phyloP scores from a whole-genome alignment of 2,113 vertebrate genomes.

The Albula goreensis region DNA sequence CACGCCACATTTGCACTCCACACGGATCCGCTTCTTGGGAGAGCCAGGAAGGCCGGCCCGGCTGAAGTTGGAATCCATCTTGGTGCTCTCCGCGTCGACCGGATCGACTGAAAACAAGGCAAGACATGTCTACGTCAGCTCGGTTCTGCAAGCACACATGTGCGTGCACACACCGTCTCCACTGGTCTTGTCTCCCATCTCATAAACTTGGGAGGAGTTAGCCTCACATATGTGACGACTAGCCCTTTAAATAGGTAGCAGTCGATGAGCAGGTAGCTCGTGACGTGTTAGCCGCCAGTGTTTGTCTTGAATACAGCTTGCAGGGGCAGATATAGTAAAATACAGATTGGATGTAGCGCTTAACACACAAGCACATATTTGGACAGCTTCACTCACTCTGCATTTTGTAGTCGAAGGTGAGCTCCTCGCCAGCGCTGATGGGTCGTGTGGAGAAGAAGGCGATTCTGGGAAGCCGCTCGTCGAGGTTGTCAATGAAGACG shows the following conservation, averaged over 20 bases:
- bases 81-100: conserved; percentile 83
- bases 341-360: no score
- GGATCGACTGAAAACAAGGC: conserved; percentile 75
- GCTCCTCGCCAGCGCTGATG: conserved; percentile 85
- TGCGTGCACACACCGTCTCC: no score
- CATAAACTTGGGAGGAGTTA: no score
- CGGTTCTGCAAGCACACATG: not conserved
- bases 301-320: no score
- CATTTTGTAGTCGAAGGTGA: conserved; percentile 96
- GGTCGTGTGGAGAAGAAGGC: conserved; percentile 83
- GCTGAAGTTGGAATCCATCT: conserved; percentile 86
- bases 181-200: no score
- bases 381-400: conserved; percentile 69
- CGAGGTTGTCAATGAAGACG: conserved; percentile 89
- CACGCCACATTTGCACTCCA: conserved; percentile 86
- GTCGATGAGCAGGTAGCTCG: no score
- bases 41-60: conserved; percentile 73
- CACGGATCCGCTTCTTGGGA: conserved; percentile 78
- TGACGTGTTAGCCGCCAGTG: no score
- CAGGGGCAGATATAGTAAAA: no score
- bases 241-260: no score
- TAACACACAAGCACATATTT: no score
- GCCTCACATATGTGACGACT: no score
- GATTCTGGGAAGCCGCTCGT: conserved; percentile 85
- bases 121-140: not conserved